Evolutionary conservation across 1,140 invertebrate genomes (phyloP).

Genomic region (Carcinoscorpius rotundicauda): DNA sequence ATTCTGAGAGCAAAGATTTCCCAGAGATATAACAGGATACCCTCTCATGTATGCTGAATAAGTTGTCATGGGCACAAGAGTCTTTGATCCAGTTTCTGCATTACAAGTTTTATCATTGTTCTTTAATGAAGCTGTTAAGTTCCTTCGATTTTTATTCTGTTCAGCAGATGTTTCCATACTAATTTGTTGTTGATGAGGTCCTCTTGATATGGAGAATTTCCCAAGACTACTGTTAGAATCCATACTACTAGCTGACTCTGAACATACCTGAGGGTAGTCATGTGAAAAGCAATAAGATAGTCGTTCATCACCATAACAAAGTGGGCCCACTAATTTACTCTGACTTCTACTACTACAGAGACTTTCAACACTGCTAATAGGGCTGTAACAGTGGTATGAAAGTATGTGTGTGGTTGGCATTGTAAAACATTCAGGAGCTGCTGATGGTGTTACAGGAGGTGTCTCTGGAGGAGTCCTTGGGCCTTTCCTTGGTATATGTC

Average conservation of each 20-base stretch:
- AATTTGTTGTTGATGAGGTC: too few relatives aligned
- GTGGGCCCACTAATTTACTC: slow-evolving; percentile 8
- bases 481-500: slow-evolving; percentile 17
- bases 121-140: too few relatives aligned
- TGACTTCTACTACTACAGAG: slow-evolving; percentile 13
- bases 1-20: too few relatives aligned
- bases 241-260: slow-evolving; percentile 15
- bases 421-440: slow-evolving; percentile 21
- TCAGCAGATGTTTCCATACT: too few relatives aligned
- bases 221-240: slow-evolving; percentile 9
- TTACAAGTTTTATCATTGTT: too few relatives aligned
- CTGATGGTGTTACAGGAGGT: slow-evolving; percentile 25
- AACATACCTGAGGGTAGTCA: slow-evolving; percentile 4
- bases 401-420: slow-evolving; percentile 12
- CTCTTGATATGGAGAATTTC: slow-evolving; percentile 3
- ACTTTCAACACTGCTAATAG: slow-evolving; percentile 20
- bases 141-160: too few relatives aligned
- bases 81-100: too few relatives aligned
- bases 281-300: too few relatives aligned
- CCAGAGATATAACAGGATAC: too few relatives aligned
- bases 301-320: too few relatives aligned
- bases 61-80: too few relatives aligned
- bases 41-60: too few relatives aligned
- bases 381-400: slow-evolving; percentile 16
- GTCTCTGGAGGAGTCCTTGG: slow-evolving; percentile 26